Conservation (phyloP, 1,140 invertebrate genomes). For the Aphis craccivora region DNA sequence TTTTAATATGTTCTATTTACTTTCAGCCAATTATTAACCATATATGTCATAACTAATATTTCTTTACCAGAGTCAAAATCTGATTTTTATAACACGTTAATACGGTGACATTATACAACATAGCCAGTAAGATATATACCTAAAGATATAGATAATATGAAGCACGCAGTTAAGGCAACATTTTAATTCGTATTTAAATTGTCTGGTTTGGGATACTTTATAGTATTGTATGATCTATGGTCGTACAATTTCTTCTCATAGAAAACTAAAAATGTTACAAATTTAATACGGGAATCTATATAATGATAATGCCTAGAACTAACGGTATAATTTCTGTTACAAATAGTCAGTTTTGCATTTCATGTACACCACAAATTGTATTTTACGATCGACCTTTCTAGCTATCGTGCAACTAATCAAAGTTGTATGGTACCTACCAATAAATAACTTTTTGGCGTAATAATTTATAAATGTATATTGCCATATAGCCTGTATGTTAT, state of each 20-base stretch:
- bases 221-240: neutral
- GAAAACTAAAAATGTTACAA: neutral
- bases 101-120: neutral
- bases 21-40: neutral
- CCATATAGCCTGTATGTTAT: neutral
- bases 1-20: neutral
- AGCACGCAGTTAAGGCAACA: neutral
- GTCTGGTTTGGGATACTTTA: neutral
- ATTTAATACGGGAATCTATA: neutral
- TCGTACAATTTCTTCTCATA: neutral
- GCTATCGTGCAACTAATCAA: neutral
- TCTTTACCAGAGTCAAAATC: neutral
- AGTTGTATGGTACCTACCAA: slow-evolving; percentile 7
- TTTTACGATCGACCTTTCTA: neutral
- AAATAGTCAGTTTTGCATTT: neutral
- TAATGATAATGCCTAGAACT: neutral
- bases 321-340: neutral
- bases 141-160: too few relatives aligned
- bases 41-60: neutral
- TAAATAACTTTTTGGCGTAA: neutral
- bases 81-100: neutral
- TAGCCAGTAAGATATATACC: too few relatives aligned
- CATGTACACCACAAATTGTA: neutral
- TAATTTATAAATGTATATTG: neutral
- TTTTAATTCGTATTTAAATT: neutral